Evolutionary conservation across 2,888 invertebrate species (phyloP).

Genomic region (Mimas tiliae): DNA sequence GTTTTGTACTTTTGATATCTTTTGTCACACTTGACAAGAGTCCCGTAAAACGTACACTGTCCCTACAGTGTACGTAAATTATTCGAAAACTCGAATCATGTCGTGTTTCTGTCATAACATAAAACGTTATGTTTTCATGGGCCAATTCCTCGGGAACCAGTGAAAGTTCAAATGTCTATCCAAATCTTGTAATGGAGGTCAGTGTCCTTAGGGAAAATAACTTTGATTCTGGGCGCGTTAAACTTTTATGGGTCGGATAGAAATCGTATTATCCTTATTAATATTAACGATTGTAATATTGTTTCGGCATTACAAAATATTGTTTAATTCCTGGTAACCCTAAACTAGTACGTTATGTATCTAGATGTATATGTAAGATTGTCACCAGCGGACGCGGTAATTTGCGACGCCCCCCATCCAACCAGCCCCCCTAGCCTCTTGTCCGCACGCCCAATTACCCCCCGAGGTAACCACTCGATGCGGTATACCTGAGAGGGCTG

Average conservation of each 20-base stretch:
- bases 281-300: too few relatives aligned
- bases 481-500: neutral
- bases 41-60: too few relatives aligned
- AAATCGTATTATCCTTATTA: too few relatives aligned
- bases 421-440: slow-evolving; percentile 19
- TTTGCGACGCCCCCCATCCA: slow-evolving; percentile 40
- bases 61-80: too few relatives aligned
- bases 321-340: neutral
- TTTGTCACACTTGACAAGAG: too few relatives aligned
- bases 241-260: too few relatives aligned
- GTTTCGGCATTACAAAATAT: neutral
- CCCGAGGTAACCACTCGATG: slow-evolving; percentile 27
- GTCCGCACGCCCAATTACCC: slow-evolving; percentile 8
- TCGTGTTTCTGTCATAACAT: neutral
- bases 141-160: neutral
- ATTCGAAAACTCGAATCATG: neutral
- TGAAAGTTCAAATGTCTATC: neutral
- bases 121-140: neutral
- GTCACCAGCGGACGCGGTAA: slow-evolving; percentile 53
- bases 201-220: neutral
- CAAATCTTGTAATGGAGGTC: slow-evolving; percentile 5
- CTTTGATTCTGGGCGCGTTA: too few relatives aligned
- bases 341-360: slow-evolving; percentile 9
- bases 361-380: slow-evolving; percentile 32
- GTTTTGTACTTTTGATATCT: too few relatives aligned